phyloP scores from a whole-genome alignment of 1,140 invertebrate species.

The Lethocerus indicus region DNA sequence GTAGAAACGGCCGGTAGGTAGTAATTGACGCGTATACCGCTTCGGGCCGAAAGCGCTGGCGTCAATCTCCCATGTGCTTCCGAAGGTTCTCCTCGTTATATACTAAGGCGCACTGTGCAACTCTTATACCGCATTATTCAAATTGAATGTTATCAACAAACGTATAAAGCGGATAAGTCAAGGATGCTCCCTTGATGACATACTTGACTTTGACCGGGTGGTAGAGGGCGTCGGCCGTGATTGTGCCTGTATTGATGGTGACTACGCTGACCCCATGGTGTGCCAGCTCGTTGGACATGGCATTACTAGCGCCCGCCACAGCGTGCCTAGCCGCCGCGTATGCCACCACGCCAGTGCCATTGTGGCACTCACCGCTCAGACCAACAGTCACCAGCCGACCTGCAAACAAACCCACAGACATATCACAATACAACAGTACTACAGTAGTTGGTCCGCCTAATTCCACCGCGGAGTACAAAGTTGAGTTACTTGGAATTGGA shows the following conservation, averaged over 20 bases:
- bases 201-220: constrained; percentile 31
- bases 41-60: no score
- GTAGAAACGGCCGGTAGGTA: no score
- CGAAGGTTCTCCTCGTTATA: not conserved
- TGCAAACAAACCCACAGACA: constrained; percentile 17
- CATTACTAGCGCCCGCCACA: constrained; percentile 51
- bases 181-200: not conserved
- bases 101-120: not conserved
- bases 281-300: constrained; percentile 44
- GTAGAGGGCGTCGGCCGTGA: constrained; percentile 43
- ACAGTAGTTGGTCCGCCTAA: no score
- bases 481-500: no score
- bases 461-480: no score
- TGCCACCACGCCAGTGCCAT: constrained; percentile 34
- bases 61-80: no score
- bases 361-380: constrained; percentile 21
- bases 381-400: constrained; percentile 31
- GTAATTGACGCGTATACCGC: no score
- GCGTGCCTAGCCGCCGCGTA: constrained; percentile 47
- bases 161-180: not conserved
- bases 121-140: not conserved
- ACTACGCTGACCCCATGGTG: constrained; percentile 53
- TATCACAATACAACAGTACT: no score
- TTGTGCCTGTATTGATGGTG: constrained; percentile 48
- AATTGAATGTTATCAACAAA: not conserved